Percentiles rank a stretch among this genome's conserved stretches.
These are phyloP conservation scores for Stegophylla sp. DNA, from an alignment of 2,888 invertebrate species.

Conservation along the genomic window DNA sequence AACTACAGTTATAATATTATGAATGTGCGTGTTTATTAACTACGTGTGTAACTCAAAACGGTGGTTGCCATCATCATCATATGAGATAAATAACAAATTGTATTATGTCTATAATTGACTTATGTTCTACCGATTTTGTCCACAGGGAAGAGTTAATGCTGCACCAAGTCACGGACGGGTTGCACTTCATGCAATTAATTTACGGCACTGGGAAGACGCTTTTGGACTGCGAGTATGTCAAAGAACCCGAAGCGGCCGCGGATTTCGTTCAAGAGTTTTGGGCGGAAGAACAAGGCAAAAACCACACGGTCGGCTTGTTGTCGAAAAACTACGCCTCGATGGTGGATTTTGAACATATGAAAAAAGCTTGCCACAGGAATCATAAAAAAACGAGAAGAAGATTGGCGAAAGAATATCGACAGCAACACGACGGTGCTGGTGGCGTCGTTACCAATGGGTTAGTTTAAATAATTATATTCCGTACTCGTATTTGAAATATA, in stretches of 20 bases:
- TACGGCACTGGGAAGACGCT: slow-evolving; percentile 71
- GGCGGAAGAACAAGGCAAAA: slow-evolving; percentile 45
- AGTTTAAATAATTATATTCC: no score
- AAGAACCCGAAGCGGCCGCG: slow-evolving; percentile 7
- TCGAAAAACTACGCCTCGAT: slow-evolving; percentile 69
- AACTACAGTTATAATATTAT: no score
- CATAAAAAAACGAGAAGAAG: slow-evolving; percentile 64
- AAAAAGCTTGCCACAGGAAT: slow-evolving; percentile 68
- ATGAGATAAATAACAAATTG: no score
- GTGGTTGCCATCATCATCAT: no score
- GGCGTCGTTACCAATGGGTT: not conserved
- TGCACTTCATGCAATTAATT: slow-evolving; percentile 74
- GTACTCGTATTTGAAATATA: no score
- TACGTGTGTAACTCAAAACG: no score
- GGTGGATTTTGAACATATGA: slow-evolving; percentile 71
- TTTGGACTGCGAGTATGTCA: slow-evolving; percentile 75
- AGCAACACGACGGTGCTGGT: not conserved
- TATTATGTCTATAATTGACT: no score
- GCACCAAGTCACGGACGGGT: slow-evolving; percentile 74
- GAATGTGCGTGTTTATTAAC: no score
- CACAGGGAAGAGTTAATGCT: slow-evolving; percentile 71
- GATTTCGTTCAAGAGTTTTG: slow-evolving; percentile 52
- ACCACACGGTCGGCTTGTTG: slow-evolving; percentile 62
- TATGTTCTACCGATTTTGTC: slow-evolving; percentile 56
- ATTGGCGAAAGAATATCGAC: slow-evolving; percentile 59